These are phyloP conservation scores for Alethe diademata DNA, from an alignment of 2,113 vertebrate genomes.

Conservation along the genomic window DNA sequence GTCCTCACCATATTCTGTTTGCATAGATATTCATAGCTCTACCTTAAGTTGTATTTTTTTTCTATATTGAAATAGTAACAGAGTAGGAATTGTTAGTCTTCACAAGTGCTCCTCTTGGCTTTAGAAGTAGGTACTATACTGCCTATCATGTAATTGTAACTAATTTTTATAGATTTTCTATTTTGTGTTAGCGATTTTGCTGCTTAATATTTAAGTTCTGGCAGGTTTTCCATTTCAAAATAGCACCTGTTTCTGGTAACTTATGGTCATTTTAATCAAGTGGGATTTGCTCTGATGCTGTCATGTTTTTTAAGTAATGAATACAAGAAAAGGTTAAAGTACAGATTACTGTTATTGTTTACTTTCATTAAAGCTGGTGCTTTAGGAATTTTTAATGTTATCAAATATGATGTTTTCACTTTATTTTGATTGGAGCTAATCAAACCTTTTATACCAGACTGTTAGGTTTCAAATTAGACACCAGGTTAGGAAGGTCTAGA, in stretches of 20 bases:
- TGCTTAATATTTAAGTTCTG: neutral
- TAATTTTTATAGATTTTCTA: neutral
- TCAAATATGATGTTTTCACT: neutral
- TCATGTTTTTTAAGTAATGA: neutral
- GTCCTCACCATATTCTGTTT: rapidly evolving
- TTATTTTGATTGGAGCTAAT: neutral
- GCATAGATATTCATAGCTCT: neutral
- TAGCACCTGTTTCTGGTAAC: neutral
- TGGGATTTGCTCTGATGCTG: neutral
- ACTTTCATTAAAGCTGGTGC: neutral
- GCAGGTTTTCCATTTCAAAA: neutral
- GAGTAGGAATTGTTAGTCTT: neutral
- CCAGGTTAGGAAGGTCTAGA: neutral
- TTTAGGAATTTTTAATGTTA: neutral
- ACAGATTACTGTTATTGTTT: neutral
- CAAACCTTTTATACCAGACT: neutral
- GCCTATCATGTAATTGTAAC: neutral
- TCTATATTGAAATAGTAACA: neutral
- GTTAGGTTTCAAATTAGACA: neutral
- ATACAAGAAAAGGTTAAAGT: neutral
- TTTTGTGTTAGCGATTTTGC: neutral
- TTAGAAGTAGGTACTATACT: neutral
- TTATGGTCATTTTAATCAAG: neutral
- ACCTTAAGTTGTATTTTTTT: neutral
- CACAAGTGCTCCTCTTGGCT: neutral